Evolutionary conservation across 2,888 invertebrate species (phyloP), one percentile per base, ranked within the genome.

Genomic region (Ormyrus labotus): DNA sequence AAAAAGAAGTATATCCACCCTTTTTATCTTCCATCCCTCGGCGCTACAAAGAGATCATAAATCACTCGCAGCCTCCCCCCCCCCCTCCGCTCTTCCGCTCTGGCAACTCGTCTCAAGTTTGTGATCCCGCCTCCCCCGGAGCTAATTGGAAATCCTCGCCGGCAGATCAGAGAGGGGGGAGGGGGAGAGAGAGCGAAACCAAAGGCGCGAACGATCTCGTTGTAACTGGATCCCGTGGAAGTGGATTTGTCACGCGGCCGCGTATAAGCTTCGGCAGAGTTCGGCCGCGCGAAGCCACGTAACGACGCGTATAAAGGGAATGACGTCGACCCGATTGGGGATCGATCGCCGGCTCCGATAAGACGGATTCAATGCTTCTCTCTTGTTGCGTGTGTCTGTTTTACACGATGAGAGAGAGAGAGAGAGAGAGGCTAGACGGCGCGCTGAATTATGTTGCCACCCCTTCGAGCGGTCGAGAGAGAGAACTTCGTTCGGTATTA

Each of bases 301-400:
- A 69, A 69, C 69, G 57, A 69, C 57, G 69, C 57, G 69, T 58
- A 48, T 69, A 69, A 69, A 58, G 58, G 48, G 55, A 55, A 68
- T 68, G 11, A n/a, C 53, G 47, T 19, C 57, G 19, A 19, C 19
- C 19, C 19, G 68, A 68, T 68, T 68, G 68, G 45, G 45, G 55
- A 68, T 68, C 68, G 68, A 68, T 68, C 47, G 67, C 13, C 6
- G 7, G 50, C 65, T 65, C 55, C 11, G 68, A 68, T 68, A 51
- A 67, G 67, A 67, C 19, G 57, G 57, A 68, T 55, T 68, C 55
- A 55, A 68, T 57, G 64, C 2, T 53, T 5, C 1, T 19, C 10
- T n/a, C 65, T 65, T 8, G 7, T 34, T 5, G 34, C 19, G 51
- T 11, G 45, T 4, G 19, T 34, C 34, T 67, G 47, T 69, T 69